Evolutionary conservation across 1,140 invertebrate species (phyloP).

Genomic region (Leptoteleia sp.): DNA sequence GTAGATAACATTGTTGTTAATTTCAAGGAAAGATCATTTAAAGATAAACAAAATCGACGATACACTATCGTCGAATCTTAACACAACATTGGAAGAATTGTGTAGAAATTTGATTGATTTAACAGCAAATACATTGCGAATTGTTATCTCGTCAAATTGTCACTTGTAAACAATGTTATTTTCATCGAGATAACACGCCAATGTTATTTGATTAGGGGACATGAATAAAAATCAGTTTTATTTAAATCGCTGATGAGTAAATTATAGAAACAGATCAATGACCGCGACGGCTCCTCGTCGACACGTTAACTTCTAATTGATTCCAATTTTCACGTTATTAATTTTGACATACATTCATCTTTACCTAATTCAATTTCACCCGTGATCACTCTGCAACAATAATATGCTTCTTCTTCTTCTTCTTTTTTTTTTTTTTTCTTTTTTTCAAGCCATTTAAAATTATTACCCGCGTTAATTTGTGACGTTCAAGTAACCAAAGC

Average conservation of each 20-base stretch:
- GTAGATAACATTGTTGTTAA: conserved; percentile 8
- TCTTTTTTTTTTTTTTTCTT: no score
- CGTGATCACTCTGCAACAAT: conserved; percentile 15
- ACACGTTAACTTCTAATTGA: conserved; percentile 50
- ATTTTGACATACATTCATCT: conserved; percentile 51
- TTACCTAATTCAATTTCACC: conserved; percentile 34
- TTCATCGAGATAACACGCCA: background rate
- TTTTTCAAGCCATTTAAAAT: conserved; percentile 2
- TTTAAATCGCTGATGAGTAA: conserved; percentile 17
- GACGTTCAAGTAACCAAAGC: no score
- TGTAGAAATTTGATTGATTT: background rate
- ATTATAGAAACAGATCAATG: conserved; percentile 55
- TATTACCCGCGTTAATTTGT: no score
- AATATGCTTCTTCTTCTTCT: conserved; percentile 5
- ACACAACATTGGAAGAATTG: background rate
- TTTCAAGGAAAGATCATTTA: background rate
- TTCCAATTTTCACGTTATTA: conserved; percentile 49
- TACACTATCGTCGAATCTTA: conserved; percentile 13
- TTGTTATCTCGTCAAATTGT: no score
- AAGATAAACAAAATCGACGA: conserved; percentile 6
- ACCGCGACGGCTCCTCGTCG: conserved; percentile 30
- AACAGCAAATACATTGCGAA: no score
- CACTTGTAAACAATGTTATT: no score
- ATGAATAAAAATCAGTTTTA: conserved; percentile 3
- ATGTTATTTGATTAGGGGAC: conserved; percentile 6